These are phyloP conservation scores for Reinhardtius hippoglossoides DNA, from an alignment of 2,113 vertebrate species.

Conservation along the genomic window DNA sequence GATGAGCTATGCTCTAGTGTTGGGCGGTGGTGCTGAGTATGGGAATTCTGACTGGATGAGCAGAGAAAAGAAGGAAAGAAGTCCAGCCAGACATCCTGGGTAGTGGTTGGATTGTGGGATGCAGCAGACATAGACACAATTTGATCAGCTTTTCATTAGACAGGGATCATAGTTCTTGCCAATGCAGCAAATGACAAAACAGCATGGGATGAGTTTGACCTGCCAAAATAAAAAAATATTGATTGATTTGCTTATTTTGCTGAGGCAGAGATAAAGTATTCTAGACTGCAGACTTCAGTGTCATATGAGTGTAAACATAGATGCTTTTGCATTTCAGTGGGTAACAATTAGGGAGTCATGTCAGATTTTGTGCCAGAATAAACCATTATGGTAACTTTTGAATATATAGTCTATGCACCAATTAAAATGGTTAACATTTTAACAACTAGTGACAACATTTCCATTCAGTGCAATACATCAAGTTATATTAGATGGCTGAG, in stretches of 20 bases:
- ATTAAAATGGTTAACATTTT: background rate
- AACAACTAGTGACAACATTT: too few species aligned
- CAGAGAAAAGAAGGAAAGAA: slow-evolving; percentile 30
- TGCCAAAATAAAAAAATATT: slow-evolving; percentile 52
- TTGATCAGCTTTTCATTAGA: slow-evolving; percentile 35
- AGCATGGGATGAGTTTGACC: slow-evolving; percentile 28
- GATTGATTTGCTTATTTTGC: slow-evolving; percentile 10
- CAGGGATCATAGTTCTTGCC: slow-evolving; percentile 21
- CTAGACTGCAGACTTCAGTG: background rate
- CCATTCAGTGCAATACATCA: background rate
- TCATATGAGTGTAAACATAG: background rate
- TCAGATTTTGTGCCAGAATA: background rate
- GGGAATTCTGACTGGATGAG: slow-evolving; percentile 24
- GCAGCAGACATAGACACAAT: slow-evolving; percentile 37
- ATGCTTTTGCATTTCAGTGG: background rate
- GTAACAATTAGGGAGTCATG: background rate
- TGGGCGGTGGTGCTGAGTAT: slow-evolving; percentile 15
- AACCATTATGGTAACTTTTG: background rate
- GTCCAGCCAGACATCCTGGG: slow-evolving; percentile 59
- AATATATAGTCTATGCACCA: background rate
- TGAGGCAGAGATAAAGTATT: background rate
- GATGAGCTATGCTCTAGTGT: background rate
- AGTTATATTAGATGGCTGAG: background rate
- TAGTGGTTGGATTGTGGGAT: slow-evolving; percentile 36
- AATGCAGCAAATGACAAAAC: slow-evolving; percentile 23